A percentile compares a stretch with the other conserved stretches of the same genome.
These are phyloP conservation scores for Struthio camelus DNA, from an alignment of 2,113 vertebrate species.

Conservation along the genomic window DNA sequence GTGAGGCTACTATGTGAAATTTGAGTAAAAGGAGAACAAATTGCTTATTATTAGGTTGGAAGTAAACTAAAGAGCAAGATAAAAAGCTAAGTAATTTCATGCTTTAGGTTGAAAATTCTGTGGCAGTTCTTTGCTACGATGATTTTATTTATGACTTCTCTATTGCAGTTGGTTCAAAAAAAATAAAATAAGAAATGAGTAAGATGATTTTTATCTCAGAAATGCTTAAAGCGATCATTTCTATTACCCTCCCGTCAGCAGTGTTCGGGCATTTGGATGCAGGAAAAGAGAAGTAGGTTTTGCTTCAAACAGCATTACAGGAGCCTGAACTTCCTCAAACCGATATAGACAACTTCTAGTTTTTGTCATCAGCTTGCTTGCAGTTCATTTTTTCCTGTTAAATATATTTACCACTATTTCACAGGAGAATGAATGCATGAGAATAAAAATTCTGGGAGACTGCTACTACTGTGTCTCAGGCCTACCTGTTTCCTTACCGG, in stretches of 20 bases:
- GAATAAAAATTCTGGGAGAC: constrained; percentile 98
- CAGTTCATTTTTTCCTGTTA: neutral
- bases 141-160: neutral
- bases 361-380: neutral
- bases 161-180: neutral
- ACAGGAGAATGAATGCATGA: constrained; percentile 98
- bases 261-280: neutral
- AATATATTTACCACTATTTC: neutral
- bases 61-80: neutral
- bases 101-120: neutral
- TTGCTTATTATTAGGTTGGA: neutral
- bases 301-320: neutral
- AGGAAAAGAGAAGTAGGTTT: neutral
- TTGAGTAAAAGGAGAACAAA: neutral
- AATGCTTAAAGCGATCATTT: neutral
- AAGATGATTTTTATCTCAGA: neutral
- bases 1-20: neutral
- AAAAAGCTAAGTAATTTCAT: neutral
- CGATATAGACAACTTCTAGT: neutral
- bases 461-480: constrained; percentile 99
- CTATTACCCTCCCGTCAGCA: neutral
- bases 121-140: neutral
- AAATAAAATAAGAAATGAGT: neutral
- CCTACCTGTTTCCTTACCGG: constrained; percentile 92
- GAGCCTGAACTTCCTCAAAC: neutral